Evolutionary conservation across 2,888 invertebrate genomes (phyloP).

Genomic region (Xestoiulus laeticollis): DNA sequence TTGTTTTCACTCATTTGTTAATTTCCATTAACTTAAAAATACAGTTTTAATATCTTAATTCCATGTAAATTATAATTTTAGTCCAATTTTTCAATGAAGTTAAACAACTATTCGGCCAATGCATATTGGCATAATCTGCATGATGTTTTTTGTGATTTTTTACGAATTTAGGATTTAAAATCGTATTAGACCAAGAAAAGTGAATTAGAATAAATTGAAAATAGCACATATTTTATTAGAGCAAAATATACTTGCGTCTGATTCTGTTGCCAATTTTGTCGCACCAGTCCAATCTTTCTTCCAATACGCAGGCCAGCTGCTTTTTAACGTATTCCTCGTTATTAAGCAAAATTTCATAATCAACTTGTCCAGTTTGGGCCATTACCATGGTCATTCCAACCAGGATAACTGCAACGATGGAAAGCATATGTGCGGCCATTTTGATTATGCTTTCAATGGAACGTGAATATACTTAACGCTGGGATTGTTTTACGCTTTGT

Average conservation of each 20-base stretch:
- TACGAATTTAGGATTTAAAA: no score
- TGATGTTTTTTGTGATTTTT: no score
- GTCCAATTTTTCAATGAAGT: no score
- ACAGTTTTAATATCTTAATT: no score
- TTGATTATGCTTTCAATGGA: not conserved
- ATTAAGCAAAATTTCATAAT: conserved; percentile 48
- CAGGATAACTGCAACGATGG: not conserved
- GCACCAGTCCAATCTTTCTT: conserved; percentile 21
- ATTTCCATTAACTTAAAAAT: no score
- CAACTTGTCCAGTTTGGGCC: conserved; percentile 9
- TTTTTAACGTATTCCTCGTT: conserved; percentile 33
- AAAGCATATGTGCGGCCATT: not conserved
- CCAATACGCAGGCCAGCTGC: conserved; percentile 38
- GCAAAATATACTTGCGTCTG: conserved; percentile 44
- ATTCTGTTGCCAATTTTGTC: conserved; percentile 47
- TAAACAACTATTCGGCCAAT: no score
- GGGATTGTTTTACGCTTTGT: not conserved
- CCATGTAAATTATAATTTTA: no score
- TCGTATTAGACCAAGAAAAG: no score
- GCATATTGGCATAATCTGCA: no score
- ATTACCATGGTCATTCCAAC: not conserved
- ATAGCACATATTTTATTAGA: not conserved
- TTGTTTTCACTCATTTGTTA: no score
- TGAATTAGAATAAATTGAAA: no score
- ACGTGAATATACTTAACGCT: not conserved